These are phyloP conservation scores for Caracal caracal DNA, from an alignment of 2,113 vertebrate genomes.

Conservation along the genomic window DNA sequence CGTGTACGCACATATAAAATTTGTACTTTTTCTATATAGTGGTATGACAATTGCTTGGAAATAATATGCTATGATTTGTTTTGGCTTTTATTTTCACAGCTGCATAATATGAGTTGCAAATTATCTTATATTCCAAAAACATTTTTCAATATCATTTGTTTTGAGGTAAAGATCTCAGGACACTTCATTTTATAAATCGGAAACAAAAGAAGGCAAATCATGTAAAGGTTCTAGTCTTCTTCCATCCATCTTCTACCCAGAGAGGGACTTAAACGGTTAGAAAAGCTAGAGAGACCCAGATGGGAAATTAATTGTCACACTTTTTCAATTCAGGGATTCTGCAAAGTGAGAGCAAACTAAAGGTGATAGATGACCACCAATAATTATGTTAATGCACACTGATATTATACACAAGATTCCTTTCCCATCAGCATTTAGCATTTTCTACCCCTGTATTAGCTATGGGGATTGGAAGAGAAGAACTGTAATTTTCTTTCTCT, in stretches of 20 bases:
- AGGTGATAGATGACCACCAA: background rate
- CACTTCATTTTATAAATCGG: background rate
- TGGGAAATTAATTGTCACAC: background rate
- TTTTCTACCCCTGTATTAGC: background rate
- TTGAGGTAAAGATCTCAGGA: background rate
- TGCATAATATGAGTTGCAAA: accelerated
- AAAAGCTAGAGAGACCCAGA: background rate
- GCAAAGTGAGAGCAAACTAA: background rate
- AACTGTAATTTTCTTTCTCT: background rate
- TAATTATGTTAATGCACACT: background rate
- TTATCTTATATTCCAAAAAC: slow-evolving; percentile 4
- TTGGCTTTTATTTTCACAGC: slow-evolving; percentile 54
- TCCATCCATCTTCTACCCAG: background rate
- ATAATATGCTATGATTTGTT: slow-evolving; percentile 29
- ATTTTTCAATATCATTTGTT: slow-evolving; percentile 45
- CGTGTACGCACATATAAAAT: background rate
- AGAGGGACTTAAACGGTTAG: background rate
- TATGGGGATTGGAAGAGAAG: background rate
- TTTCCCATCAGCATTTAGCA: background rate
- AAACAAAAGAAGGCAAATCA: slow-evolving; percentile 14
- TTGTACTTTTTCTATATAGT: background rate
- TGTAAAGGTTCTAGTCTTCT: background rate
- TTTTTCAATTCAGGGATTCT: slow-evolving; percentile 2
- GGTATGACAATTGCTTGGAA: background rate
- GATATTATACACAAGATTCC: background rate